phyloP scores from a whole-genome alignment of 2,888 invertebrate species.

The Labia minor region DNA sequence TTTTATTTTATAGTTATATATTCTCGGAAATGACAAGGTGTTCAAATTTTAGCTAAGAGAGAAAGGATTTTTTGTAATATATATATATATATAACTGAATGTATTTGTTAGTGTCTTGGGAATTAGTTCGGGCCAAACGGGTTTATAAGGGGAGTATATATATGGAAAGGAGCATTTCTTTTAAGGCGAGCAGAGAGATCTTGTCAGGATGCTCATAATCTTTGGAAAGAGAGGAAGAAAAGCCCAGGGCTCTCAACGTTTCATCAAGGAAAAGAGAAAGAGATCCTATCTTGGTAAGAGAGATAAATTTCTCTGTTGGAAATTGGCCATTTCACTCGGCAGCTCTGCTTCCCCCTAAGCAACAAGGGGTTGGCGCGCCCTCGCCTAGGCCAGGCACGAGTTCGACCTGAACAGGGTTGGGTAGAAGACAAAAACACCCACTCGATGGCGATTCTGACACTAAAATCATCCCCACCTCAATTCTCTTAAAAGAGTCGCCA shows the following conservation, averaged over 20 bases:
- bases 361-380: neutral
- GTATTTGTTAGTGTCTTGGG: too few species aligned
- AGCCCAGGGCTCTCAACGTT: neutral
- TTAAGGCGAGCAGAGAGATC: neutral
- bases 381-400: neutral
- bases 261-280: neutral
- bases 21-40: too few species aligned
- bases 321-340: slow-evolving; percentile 8
- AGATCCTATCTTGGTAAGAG: slow-evolving; percentile 3
- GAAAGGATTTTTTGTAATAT: too few species aligned
- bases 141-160: too few species aligned
- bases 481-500: slow-evolving; percentile 8
- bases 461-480: neutral
- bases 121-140: too few species aligned
- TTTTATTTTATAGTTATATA: too few species aligned
- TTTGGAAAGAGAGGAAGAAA: neutral
- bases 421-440: neutral
- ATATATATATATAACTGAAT: too few species aligned
- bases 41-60: too few species aligned
- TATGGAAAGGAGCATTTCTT: neutral
- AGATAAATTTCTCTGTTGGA: slow-evolving; percentile 7
- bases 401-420: neutral
- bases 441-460: neutral
- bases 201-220: slow-evolving; percentile 13
- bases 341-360: neutral